These are phyloP conservation scores for Lamellibrachia luymesi DNA, from an alignment of 1,140 invertebrate genomes.

Conservation along the genomic window DNA sequence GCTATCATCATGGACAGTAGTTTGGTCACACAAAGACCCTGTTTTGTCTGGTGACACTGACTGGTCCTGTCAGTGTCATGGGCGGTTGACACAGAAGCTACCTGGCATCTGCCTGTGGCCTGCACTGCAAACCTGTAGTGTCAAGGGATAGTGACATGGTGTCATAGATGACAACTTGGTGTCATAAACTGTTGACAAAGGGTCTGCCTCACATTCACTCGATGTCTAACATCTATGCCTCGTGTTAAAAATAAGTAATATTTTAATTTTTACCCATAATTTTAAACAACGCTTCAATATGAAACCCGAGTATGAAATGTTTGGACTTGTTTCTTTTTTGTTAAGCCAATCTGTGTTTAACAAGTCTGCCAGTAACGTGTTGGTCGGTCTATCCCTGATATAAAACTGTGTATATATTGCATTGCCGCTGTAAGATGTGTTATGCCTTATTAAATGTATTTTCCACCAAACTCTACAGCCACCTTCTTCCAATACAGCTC, in stretches of 20 bases:
- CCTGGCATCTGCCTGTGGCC: neutral
- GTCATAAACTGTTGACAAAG: neutral
- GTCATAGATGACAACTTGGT: neutral
- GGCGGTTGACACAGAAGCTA: neutral
- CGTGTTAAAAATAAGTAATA: neutral
- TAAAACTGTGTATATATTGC: neutral
- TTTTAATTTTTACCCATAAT: neutral
- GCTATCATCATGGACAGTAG: too few species aligned
- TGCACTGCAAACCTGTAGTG: neutral
- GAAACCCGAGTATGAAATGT: too few species aligned
- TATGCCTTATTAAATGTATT: neutral
- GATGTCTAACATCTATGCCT: neutral
- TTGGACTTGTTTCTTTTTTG: too few species aligned
- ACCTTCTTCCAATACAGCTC: neutral
- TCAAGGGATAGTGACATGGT: neutral
- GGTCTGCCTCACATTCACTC: neutral
- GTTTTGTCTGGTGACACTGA: neutral
- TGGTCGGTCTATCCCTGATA: too few species aligned
- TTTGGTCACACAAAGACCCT: too few species aligned
- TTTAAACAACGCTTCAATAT: too few species aligned
- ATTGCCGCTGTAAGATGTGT: neutral
- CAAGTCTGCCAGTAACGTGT: too few species aligned
- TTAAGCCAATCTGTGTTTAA: too few species aligned
- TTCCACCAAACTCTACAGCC: neutral
- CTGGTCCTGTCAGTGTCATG: neutral